phyloP scores from a whole-genome alignment of 2,888 invertebrate genomes.

The Drosophila phalerata region DNA sequence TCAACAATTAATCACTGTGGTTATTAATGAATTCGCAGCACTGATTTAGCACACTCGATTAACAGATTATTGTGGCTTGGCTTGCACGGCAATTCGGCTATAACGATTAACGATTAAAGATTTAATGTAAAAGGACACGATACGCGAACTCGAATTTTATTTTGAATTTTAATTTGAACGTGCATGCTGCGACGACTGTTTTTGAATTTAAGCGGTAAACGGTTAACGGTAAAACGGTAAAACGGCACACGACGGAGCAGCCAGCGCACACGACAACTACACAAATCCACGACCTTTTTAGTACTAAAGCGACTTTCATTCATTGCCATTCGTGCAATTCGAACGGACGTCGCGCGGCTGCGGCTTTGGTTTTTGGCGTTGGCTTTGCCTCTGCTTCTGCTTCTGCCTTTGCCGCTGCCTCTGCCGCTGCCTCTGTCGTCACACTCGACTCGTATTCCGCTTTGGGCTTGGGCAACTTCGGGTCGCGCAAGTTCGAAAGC shows the following conservation, averaged over 20 bases:
- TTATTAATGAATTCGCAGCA: slow-evolving; percentile 42
- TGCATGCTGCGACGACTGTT: slow-evolving; percentile 43
- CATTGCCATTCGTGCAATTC: slow-evolving; percentile 77
- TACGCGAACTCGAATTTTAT: slow-evolving; percentile 2
- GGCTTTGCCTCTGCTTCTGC: slow-evolving; percentile 9
- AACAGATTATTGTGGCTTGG: slow-evolving; percentile 29
- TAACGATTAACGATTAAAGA: slow-evolving; percentile 30
- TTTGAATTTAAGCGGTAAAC: slow-evolving; percentile 34
- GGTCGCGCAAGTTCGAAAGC: slow-evolving; percentile 47
- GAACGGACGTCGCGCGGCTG: slow-evolving; percentile 33
- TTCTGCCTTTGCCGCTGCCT: too few relatives aligned
- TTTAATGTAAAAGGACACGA: slow-evolving; percentile 35
- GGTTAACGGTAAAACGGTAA: too few relatives aligned
- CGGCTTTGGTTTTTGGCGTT: slow-evolving; percentile 28
- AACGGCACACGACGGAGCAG: slow-evolving; percentile 46
- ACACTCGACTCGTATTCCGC: slow-evolving; percentile 34
- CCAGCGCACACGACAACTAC: slow-evolving; percentile 79
- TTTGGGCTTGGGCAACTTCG: slow-evolving; percentile 25
- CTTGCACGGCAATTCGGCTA: not conserved
- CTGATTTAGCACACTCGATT: slow-evolving; percentile 54
- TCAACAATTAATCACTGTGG: slow-evolving; percentile 60
- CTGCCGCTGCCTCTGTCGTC: not conserved
- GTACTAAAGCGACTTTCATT: slow-evolving; percentile 83
- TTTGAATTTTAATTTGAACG: slow-evolving; percentile 8
- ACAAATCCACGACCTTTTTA: slow-evolving; percentile 85